Percentiles rank a stretch among this genome's conserved stretches.
Evolutionary conservation across 2,888 invertebrate species (phyloP).

Genomic region (Sinhomidia bicolor): DNA sequence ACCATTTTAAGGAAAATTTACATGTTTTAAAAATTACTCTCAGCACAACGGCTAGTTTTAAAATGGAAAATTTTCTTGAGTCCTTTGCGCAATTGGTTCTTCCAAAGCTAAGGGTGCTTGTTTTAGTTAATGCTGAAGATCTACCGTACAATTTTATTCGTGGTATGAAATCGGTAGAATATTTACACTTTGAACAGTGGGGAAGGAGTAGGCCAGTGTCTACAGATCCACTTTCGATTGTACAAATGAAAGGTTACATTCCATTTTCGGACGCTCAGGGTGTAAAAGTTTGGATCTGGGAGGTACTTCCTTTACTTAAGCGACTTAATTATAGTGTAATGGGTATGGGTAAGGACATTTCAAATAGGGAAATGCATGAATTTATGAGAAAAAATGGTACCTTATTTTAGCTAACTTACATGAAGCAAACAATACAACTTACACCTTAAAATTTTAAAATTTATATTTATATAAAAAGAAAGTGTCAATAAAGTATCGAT

Average conservation of each 20-base stretch:
- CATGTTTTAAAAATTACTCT: conserved; percentile 32
- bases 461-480: too few species aligned
- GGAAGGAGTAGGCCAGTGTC: too few species aligned
- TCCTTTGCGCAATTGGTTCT: neutral
- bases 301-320: conserved; percentile 8
- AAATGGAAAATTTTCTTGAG: neutral
- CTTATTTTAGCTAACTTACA: too few species aligned
- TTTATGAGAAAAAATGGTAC: neutral
- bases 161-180: conserved; percentile 9
- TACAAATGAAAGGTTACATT: neutral
- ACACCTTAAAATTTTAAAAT: too few species aligned
- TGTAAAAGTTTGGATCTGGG: neutral
- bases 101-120: conserved; percentile 7
- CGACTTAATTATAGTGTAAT: neutral
- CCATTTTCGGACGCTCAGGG: neutral
- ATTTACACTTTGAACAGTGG: conserved; percentile 51
- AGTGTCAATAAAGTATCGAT: too few species aligned
- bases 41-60: neutral
- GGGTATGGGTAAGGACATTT: neutral
- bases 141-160: conserved; percentile 8
- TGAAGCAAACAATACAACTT: too few species aligned
- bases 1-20: conserved; percentile 15
- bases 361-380: neutral
- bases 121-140: conserved; percentile 23
- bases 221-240: neutral